Evolutionary conservation across 23 tunicate species (phyloP).

Genomic region (Styela plicata): DNA sequence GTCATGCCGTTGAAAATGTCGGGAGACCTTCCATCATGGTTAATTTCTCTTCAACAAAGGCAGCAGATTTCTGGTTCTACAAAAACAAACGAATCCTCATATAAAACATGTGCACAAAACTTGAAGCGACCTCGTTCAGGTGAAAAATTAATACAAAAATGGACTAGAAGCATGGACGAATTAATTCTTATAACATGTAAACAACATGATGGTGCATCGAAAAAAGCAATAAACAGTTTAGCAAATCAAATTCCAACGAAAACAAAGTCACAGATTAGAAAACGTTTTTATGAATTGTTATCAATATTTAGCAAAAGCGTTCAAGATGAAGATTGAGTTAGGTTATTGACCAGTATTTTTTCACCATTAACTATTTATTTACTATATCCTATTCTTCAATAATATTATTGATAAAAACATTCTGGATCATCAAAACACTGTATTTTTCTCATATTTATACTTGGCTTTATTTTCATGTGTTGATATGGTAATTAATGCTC

Average conservation of each 20-base stretch:
- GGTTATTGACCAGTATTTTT: too few relatives aligned
- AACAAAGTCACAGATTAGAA: background rate
- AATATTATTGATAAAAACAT: too few relatives aligned
- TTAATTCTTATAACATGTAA: background rate
- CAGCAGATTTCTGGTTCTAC: background rate
- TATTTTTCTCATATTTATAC: too few relatives aligned
- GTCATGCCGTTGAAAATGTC: background rate
- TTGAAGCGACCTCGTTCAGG: background rate
- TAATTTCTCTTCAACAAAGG: background rate
- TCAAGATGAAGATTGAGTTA: too few relatives aligned
- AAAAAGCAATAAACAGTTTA: background rate
- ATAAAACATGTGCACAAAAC: background rate
- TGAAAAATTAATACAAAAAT: background rate
- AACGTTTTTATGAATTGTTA: conserved; percentile 1
- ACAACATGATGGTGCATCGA: background rate
- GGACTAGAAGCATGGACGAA: conserved; percentile 20
- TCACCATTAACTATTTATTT: too few relatives aligned
- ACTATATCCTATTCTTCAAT: too few relatives aligned
- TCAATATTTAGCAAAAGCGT: background rate
- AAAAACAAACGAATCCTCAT: background rate
- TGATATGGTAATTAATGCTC: too few relatives aligned
- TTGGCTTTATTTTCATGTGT: too few relatives aligned
- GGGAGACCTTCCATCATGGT: conserved; percentile 13
- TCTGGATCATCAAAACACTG: too few relatives aligned
- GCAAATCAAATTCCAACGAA: background rate